Base-by-base conservation (phyloP, 2,888 invertebrate genomes). In the Cheilosia impressa region DNA sequence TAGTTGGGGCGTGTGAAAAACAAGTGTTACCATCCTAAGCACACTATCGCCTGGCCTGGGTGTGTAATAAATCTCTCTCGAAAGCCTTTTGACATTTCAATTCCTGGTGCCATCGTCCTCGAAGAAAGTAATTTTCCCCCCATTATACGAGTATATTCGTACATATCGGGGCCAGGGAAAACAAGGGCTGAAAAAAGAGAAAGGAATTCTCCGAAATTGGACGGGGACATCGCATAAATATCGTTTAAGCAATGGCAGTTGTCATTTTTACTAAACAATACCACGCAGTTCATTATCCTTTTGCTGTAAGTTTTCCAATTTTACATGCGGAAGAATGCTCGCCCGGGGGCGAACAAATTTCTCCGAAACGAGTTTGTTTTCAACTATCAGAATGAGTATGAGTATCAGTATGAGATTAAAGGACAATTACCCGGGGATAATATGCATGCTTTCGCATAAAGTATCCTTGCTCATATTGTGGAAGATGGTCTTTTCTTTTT, bases 201-300 rank as follows among this genome's bases (percentile, higher is more conserved):
- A 66, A 15, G 77, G 60, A 45, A 52, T 38, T 57, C 27, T 45
- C 65, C 24, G 47, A 57, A 69, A 81, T 69, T 57, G 60, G 66
- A 24, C 27, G 53, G 77, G 68, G 69, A 69, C 55, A 43, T 66
- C 84, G 58, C 84, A 80, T 84, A 84, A 84, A 84, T 84, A 84
- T 71, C 84, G 72, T 83, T 83, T 83, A 83, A 66, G 78, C 75
- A 80, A 84, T 80, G 84, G 75, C 84, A 75, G 75, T 84, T 80
- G 80, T 80, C 75, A 84, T 72, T 78, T 78, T 68, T 73, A 27
- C 78, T 58, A 60, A 75, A 69, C 69, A 84, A 75, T 60, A 60
- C 69, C 57, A 43, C 55, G 43, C 55, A 79, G 79, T 84, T 84
- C 84, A 84, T 79, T 84, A 84, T 80, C 84, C 84, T 80, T 80